These are phyloP conservation scores for Aviceda subcristata DNA, from an alignment of 2,113 vertebrate species.

Conservation along the genomic window DNA sequence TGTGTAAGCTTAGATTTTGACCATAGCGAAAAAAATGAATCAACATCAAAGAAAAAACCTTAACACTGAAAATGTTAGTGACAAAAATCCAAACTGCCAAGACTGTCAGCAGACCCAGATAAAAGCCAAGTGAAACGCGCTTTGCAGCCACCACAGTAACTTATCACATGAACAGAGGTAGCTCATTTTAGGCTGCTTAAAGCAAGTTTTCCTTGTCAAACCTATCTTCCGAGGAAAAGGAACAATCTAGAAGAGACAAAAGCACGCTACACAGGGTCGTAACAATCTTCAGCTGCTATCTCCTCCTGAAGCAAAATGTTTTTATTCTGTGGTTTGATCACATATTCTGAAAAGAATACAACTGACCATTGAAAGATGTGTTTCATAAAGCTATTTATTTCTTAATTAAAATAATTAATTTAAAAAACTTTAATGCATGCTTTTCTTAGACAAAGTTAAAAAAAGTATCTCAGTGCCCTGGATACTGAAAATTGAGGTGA, in stretches of 20 bases:
- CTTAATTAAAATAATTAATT: background rate
- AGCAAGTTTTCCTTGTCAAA: background rate
- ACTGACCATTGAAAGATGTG: background rate
- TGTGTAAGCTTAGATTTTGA: background rate
- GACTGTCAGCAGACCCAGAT: background rate
- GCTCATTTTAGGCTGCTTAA: background rate
- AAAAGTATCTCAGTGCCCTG: background rate
- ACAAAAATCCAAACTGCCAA: background rate
- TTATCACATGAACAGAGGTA: background rate
- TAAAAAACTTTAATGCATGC: background rate
- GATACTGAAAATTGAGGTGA: background rate
- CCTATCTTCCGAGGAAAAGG: background rate
- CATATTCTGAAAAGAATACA: background rate
- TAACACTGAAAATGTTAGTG: background rate
- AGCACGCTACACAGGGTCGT: background rate
- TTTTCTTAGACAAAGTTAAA: background rate
- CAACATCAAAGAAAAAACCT: background rate
- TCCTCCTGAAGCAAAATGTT: background rate
- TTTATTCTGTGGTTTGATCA: background rate
- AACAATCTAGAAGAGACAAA: background rate
- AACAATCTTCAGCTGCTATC: background rate
- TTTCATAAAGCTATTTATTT: background rate
- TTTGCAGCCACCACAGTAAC: background rate
- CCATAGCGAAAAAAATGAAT: background rate
- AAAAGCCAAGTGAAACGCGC: fast-evolving